Evolutionary conservation across 2,888 invertebrate species (phyloP).

Genomic region (Nemurella pictetii): DNA sequence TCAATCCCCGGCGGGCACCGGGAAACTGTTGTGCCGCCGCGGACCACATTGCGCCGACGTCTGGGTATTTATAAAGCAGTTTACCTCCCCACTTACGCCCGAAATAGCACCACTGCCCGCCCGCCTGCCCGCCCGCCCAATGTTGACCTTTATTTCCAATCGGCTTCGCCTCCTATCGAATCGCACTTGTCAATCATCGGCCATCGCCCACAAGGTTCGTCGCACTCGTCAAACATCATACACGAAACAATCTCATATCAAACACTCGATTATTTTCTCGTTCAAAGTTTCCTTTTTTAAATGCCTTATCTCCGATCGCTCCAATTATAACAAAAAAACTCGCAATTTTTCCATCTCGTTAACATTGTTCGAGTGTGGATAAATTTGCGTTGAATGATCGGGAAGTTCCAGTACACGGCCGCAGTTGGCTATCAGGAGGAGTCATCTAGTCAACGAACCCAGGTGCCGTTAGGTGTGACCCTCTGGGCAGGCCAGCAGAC

Average conservation of each 20-base stretch:
- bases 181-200: not conserved
- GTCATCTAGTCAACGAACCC: conserved; percentile 35
- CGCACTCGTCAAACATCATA: not conserved
- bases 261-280: not conserved
- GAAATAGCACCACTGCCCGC: conserved; percentile 41
- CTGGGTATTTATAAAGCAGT: not conserved
- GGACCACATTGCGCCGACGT: not conserved
- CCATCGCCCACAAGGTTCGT: too few species aligned
- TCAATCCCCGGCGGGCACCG: not conserved
- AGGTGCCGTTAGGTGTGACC: conserved; percentile 31
- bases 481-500: conserved; percentile 11
- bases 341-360: not conserved
- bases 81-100: conserved; percentile 41
- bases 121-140: conserved; percentile 41
- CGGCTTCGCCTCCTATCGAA: not conserved
- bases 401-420: not conserved
- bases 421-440: conserved; percentile 14
- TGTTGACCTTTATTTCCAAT: not conserved
- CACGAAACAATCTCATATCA: not conserved
- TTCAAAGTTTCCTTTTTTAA: not conserved
- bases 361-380: not conserved
- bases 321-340: not conserved
- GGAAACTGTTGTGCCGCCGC: not conserved
- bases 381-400: conserved; percentile 16
- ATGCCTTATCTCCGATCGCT: not conserved